Conservation (phyloP, 1,140 invertebrate species). For the Wiebesia pumilae region DNA sequence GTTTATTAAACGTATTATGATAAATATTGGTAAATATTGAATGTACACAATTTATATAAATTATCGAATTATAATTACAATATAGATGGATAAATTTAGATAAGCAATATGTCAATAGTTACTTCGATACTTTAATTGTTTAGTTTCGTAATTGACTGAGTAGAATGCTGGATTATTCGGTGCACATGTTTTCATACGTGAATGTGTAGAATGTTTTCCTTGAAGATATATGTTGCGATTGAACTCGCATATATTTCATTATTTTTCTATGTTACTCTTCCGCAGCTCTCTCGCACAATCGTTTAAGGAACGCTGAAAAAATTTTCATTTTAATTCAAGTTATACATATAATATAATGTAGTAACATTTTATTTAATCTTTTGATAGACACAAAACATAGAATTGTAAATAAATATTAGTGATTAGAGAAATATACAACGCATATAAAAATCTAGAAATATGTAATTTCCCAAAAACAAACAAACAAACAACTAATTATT, state of each 20-base stretch:
- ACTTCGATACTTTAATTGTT: neutral
- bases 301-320: conserved; percentile 81
- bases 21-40: neutral
- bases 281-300: conserved; percentile 79
- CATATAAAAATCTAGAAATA: conserved; percentile 4
- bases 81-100: conserved; percentile 15
- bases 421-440: neutral
- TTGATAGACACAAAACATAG: neutral
- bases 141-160: neutral
- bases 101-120: neutral
- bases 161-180: conserved; percentile 3
- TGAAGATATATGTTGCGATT: conserved; percentile 36
- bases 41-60: conserved; percentile 10
- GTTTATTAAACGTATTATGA: conserved; percentile 1
- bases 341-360: neutral
- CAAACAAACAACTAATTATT: neutral
- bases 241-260: conserved; percentile 36
- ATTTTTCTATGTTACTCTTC: conserved; percentile 53
- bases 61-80: neutral
- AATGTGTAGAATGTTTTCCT: conserved; percentile 56
- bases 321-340: neutral
- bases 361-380: neutral
- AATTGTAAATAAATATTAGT: neutral
- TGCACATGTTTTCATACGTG: neutral
- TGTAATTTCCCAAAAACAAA: neutral